Evolutionary conservation across 1,140 invertebrate genomes (phyloP).

Genomic region (Zaprionus ornatus): DNA sequence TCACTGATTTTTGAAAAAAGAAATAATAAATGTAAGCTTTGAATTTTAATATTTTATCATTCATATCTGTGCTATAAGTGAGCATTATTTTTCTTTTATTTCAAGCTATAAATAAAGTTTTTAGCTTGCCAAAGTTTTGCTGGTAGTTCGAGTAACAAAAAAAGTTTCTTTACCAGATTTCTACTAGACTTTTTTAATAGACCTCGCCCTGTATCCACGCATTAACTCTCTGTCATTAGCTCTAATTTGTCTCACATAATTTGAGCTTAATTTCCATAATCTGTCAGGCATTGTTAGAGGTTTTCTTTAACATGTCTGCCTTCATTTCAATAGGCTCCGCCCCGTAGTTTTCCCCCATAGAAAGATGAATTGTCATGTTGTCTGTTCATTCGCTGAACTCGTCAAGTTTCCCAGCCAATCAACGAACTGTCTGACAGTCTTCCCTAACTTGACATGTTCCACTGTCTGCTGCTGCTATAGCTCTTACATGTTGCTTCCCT

Average conservation of each 20-base stretch:
- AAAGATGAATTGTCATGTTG: constrained; percentile 20
- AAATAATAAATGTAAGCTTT: too few relatives aligned
- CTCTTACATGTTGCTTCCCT: not conserved
- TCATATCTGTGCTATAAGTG: too few relatives aligned
- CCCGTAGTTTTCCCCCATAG: not conserved
- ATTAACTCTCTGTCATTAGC: not conserved
- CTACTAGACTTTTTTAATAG: not conserved
- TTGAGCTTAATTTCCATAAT: not conserved
- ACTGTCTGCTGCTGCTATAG: not conserved
- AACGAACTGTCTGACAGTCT: constrained; percentile 14
- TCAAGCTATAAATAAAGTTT: too few relatives aligned
- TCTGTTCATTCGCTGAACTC: constrained; percentile 25
- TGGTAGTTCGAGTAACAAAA: not conserved
- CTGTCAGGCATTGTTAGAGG: not conserved
- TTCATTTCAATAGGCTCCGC: constrained; percentile 19
- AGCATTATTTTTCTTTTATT: too few relatives aligned
- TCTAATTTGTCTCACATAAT: not conserved
- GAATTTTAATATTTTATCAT: too few relatives aligned
- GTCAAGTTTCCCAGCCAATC: constrained; percentile 44
- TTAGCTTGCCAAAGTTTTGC: too few relatives aligned
- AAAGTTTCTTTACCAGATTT: not conserved
- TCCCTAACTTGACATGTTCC: constrained; percentile 14
- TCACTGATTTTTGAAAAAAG: too few relatives aligned
- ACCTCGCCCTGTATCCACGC: too few relatives aligned
- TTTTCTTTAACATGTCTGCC: not conserved